Evolutionary conservation across 2,797 vertebrate species (phyloP).

Genomic region (Tokudaia tokunoshimensis): DNA sequence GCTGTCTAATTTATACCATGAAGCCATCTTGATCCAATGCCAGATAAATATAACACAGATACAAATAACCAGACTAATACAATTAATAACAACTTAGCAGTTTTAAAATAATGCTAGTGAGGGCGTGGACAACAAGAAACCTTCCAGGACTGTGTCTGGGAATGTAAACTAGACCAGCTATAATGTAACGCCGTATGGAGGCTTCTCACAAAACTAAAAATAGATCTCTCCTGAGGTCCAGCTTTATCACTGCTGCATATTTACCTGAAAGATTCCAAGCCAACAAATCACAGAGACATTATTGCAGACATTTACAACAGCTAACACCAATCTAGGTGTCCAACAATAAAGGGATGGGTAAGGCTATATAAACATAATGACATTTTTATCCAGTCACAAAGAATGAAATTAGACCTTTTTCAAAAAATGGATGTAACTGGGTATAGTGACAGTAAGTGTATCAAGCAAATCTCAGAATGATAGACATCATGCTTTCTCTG

Average conservation of each 20-base stretch:
- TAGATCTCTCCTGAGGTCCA: not conserved
- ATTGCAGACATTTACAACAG: not conserved
- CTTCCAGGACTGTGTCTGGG: not conserved
- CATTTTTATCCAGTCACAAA: not conserved
- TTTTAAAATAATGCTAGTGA: not conserved
- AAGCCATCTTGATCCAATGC: not conserved
- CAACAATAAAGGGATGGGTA: not conserved
- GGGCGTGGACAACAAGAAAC: not conserved
- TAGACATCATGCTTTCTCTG: not conserved
- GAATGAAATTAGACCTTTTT: not conserved
- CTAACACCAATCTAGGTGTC: not conserved
- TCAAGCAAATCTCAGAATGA: not conserved
- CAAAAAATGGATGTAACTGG: not conserved
- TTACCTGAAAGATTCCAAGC: not conserved
- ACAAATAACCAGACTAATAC: conserved; percentile 53
- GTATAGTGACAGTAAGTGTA: conserved; percentile 5
- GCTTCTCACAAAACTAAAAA: not conserved
- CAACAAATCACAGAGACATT: not conserved
- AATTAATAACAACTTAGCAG: conserved; percentile 28
- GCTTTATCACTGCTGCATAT: not conserved
- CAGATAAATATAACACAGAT: conserved; percentile 29
- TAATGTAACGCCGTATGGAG: not conserved
- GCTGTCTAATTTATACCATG: conserved; percentile 5
- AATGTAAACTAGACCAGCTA: not conserved
- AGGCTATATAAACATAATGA: not conserved